Base-by-base conservation (phyloP, 1,140 invertebrate species). In the Drosophila repletoides region DNA sequence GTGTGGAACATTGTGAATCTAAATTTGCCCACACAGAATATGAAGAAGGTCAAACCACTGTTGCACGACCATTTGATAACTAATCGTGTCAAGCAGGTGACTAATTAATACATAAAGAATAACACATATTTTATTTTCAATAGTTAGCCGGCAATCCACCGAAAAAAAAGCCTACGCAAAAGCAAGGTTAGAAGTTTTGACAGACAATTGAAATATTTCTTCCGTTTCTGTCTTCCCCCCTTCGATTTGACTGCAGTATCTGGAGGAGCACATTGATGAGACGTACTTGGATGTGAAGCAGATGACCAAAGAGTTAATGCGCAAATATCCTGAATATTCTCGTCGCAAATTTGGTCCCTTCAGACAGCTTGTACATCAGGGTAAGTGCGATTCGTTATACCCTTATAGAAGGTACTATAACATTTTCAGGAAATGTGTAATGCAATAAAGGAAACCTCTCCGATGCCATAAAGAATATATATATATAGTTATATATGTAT, bases 301-400 rank as follows among this genome's bases (percentile, higher is more conserved):
- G 84, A 95, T 95, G 94, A 93, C 94, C 67, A 93, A 94, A 83
- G 91, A 92, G 70, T 91, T 96, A 22, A 94, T 94, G 91, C 93
- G 92, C 77, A 92, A 92, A 71, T 95, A 94, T 89, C 92, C 92
- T 12, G 94, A 95, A 72, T 95, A 95, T 90, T 92, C 91, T 41
- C 92, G 92, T 77, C 94, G 93, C 76, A 95, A 95, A 89, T 91
- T 93, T 41, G 92, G 89, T 40, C 92, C 93, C 17, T 95, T 96
- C 88, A 92, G 92, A 80, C 90, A 91, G 53, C 90, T 93, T 87
- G 94, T 95, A 65, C 93, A 91, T 88, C 91, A 91, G 92, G 93
- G 88, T 93, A 92, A 63, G 89, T n/a, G n/a, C n/a, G n/a, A n/a
- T n/a, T n/a, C n/a, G n/a, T n/a, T n/a, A n/a, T n/a, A n/a, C n/a